Percentiles rank a stretch among this genome's conserved stretches.
Conservation (phyloP, 2,797 vertebrate genomes). For the Brachymystax lenok region DNA sequence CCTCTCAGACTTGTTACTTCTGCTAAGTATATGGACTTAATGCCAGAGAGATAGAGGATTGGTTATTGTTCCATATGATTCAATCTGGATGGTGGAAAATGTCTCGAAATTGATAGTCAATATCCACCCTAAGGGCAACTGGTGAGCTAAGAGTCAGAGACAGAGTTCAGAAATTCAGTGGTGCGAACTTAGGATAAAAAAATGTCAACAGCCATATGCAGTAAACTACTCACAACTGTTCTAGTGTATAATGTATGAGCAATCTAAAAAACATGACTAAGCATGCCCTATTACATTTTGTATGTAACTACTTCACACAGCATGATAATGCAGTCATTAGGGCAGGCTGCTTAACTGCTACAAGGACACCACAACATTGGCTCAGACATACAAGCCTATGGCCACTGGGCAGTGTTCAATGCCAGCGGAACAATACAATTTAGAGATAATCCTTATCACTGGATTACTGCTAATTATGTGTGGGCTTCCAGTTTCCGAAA, state of each 20-base stretch:
- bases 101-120: neutral
- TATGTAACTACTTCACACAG: neutral
- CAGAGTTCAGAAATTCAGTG: too few relatives aligned
- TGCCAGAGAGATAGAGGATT: neutral
- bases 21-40: neutral
- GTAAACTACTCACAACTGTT: neutral
- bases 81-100: neutral
- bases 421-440: neutral
- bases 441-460: neutral
- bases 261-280: neutral
- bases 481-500: slow-evolving; percentile 3
- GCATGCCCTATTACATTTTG: neutral
- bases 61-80: neutral
- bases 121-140: neutral
- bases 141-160: too few relatives aligned
- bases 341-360: neutral
- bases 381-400: neutral
- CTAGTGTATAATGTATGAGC: neutral
- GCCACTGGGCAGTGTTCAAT: neutral
- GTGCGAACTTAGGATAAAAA: too few relatives aligned
- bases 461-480: neutral
- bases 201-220: too few relatives aligned
- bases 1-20: neutral
- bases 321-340: neutral
- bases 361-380: neutral